Evolutionary conservation across 2,797 vertebrate species (phyloP), one percentile per base, ranked within the genome.

Genomic region (Myotis daubentonii): DNA sequence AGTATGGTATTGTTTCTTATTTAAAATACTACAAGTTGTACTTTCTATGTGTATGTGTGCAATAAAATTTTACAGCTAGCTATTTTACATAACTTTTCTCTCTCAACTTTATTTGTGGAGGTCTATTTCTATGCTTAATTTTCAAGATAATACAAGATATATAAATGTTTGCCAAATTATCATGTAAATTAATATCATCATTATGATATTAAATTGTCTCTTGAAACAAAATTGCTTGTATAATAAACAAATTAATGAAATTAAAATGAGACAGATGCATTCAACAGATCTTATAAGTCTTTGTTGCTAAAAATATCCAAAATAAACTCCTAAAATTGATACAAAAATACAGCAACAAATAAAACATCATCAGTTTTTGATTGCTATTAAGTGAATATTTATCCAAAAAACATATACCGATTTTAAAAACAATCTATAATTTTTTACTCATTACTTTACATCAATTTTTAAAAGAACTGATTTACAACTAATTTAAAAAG

Each of bases 221-320:
- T 96, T 57, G 57, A 97, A n/a, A 81, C 93, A 93, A 89, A 41
- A 11, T 10, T 70, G 87, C 8, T 7, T 89, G 90, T 90, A 83
- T 74, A 96, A 95, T 94, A 76, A 94, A 41, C 76, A 68, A 7
- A 84, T 92, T 60, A 95, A 95, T 33, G 47, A 62, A 93, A 94
- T 85, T 89, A 95, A 97, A 91, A 97, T 75, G 7, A 9, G 93
- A 4, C 78, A 89, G 30, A 95, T 82, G 87, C 20, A 76, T 88
- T 74, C 53, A 20, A 95, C 70, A 96, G 33, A 97, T 55, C 87
- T 33, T 97, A 79, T 66, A 95, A 97, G 89, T 28, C 71, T 87
- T 94, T 94, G 28, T 38, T 75, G 74, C 75, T 75, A 83, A 82
- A 97, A 84, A 97, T 95, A 97, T 82, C 79, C 94, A 97, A 96